Percentiles rank a stretch among this genome's conserved stretches.
Conservation (phyloP, 2,113 vertebrate species). For the Pluvianellus socialis region DNA sequence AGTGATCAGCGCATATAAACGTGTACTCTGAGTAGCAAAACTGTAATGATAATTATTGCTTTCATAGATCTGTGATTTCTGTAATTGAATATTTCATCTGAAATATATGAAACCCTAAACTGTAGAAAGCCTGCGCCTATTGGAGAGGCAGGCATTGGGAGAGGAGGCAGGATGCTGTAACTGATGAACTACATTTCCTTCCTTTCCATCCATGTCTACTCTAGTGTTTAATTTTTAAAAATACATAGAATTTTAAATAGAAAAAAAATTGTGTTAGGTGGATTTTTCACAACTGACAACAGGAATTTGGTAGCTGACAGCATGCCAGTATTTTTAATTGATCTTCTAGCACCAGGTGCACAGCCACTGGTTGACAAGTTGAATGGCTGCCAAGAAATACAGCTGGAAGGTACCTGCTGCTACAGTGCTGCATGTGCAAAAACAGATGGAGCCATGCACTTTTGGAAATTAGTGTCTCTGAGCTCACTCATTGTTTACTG, state of each 20-base stretch:
- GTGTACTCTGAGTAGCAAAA: not conserved
- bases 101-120: not conserved
- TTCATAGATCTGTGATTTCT: not conserved
- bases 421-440: not conserved
- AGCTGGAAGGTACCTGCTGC: slow-evolving; percentile 21
- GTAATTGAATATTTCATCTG: slow-evolving; percentile 4
- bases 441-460: not conserved
- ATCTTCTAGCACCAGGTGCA: not conserved
- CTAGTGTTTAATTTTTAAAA: not conserved
- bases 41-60: slow-evolving; percentile 2
- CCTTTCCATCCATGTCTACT: not conserved
- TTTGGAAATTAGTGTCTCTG: not conserved
- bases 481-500: not conserved
- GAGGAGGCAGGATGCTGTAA: not conserved
- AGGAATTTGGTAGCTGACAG: not conserved
- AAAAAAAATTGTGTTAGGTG: not conserved
- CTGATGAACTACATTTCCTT: not conserved
- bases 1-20: not conserved
- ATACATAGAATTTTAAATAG: not conserved
- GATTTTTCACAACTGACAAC: not conserved
- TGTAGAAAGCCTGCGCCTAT: not conserved
- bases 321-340: not conserved
- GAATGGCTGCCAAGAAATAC: not conserved
- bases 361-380: not conserved
- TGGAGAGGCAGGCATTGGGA: not conserved